phyloP scores from a whole-genome alignment of 2,113 vertebrate species.

The Cavia aperea region DNA sequence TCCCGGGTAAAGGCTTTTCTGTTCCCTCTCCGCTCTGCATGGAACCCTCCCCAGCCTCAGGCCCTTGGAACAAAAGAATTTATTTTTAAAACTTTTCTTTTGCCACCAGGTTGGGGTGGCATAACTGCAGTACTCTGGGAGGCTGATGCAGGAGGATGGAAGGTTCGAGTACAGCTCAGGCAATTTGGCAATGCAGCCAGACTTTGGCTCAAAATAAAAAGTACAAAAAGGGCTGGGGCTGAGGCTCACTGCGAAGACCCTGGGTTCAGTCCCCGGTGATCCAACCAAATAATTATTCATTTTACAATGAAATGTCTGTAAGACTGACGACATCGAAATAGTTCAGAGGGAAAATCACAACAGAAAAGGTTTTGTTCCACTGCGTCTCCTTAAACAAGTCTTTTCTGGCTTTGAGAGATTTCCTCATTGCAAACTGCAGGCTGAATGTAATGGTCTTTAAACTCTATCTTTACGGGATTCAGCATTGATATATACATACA shows the following conservation, averaged over 20 bases:
- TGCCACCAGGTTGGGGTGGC: background rate
- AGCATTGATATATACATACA: background rate
- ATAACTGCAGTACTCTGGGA: background rate
- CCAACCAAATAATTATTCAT: background rate
- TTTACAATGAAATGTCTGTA: conserved; percentile 28
- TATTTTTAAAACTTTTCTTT: conserved; percentile 21
- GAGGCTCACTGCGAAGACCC: background rate
- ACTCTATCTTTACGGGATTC: conserved; percentile 13
- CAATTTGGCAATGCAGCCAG: background rate
- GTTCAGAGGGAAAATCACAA: conserved; percentile 22
- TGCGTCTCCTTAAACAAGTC: conserved; percentile 36
- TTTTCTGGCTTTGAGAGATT: conserved; percentile 1
- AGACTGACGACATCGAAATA: conserved; percentile 28
- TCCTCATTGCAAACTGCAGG: background rate
- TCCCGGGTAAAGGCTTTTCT: background rate
- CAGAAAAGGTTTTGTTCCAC: conserved; percentile 1
- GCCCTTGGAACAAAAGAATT: conserved; percentile 26
- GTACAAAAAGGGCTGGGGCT: background rate
- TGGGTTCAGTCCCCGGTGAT: background rate
- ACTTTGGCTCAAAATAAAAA: background rate
- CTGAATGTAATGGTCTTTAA: conserved; percentile 11
- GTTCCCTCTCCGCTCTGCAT: background rate
- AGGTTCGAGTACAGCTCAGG: background rate
- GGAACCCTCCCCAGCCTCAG: background rate
- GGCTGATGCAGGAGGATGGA: background rate